phyloP scores from a whole-genome alignment of 2,797 vertebrate genomes.

The Tokudaia muenninki region DNA sequence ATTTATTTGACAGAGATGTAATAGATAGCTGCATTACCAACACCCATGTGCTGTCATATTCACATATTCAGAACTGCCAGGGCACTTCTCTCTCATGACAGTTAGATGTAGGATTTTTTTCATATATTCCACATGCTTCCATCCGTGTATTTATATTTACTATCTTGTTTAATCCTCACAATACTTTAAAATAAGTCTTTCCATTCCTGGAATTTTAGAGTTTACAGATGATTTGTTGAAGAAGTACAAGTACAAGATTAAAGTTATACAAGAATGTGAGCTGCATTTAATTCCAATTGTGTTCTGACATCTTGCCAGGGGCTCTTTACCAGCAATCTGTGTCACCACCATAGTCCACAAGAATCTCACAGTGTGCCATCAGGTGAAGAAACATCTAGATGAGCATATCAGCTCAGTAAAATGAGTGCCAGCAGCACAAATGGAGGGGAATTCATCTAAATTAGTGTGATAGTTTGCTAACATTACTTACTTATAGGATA shows the following conservation, averaged over 20 bases:
- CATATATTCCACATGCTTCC: background rate
- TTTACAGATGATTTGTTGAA: background rate
- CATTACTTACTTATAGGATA: background rate
- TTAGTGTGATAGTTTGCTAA: background rate
- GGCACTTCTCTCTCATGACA: background rate
- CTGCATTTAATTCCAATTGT: background rate
- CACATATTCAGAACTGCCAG: background rate
- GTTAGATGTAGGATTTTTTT: background rate
- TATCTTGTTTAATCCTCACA: background rate
- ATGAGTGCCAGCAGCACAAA: background rate
- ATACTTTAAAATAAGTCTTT: background rate
- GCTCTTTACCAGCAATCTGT: too few relatives aligned
- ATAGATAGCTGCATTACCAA: constrained; percentile 19
- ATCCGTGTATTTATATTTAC: background rate
- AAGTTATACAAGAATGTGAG: background rate
- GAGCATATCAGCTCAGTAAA: background rate
- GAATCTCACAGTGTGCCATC: background rate
- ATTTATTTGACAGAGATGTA: background rate
- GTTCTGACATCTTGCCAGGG: background rate
- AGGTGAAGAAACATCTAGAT: background rate
- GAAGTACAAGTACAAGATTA: background rate
- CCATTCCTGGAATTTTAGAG: background rate
- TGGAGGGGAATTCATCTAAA: background rate
- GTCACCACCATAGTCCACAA: background rate
- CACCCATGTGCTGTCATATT: background rate